These are phyloP conservation scores for Neoitamus cyanurus DNA, from an alignment of 2,888 invertebrate species.

Conservation along the genomic window DNA sequence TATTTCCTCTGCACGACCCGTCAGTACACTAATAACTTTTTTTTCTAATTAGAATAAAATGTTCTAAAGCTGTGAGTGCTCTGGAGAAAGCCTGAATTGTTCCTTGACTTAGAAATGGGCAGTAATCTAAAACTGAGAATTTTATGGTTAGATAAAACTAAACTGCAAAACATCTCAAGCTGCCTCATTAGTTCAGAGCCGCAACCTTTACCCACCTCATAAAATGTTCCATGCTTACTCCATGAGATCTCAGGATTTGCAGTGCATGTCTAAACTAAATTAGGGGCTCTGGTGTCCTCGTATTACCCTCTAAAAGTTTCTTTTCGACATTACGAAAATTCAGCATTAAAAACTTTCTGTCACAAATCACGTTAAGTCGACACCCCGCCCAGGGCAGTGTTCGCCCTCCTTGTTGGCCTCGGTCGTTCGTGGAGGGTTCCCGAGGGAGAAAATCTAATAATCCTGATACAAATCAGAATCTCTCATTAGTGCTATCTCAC, in stretches of 20 bases:
- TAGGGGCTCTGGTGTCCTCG: background rate
- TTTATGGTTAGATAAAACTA: too few species aligned
- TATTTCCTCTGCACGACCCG: too few species aligned
- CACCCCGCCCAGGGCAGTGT: background rate
- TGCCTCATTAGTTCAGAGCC: too few species aligned
- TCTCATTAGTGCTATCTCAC: conserved; percentile 41
- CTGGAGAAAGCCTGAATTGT: too few species aligned
- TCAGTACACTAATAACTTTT: too few species aligned
- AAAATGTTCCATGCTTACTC: background rate
- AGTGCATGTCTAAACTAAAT: background rate
- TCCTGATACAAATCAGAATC: conserved; percentile 41
- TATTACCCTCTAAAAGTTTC: background rate
- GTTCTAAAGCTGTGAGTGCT: too few species aligned
- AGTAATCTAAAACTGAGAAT: too few species aligned
- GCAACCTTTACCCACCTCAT: background rate
- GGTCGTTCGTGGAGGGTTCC: background rate
- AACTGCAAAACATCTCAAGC: too few species aligned
- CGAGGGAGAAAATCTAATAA: conserved; percentile 16
- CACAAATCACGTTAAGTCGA: conserved; percentile 5
- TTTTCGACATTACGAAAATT: background rate
- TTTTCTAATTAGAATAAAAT: too few species aligned
- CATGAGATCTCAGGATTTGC: background rate
- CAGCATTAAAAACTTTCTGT: background rate
- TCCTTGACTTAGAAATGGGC: too few species aligned
- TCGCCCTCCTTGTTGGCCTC: background rate